A percentile compares a stretch with the other conserved stretches of the same genome.
Evolutionary conservation across 2,113 vertebrate species (phyloP).

Genomic region (Alosa alosa): DNA sequence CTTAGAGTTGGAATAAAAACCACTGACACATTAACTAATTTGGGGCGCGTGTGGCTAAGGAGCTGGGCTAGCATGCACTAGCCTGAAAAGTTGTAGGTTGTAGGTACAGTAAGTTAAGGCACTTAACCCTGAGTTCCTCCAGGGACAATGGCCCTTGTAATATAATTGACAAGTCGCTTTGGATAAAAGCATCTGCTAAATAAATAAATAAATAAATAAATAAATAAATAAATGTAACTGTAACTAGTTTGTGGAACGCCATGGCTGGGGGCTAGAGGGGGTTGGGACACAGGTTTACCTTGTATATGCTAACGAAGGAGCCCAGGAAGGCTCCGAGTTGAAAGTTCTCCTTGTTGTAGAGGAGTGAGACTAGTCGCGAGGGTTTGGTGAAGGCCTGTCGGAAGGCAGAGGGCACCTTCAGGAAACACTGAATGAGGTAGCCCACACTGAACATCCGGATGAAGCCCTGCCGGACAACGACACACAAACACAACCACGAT

Average conservation of each 20-base stretch:
- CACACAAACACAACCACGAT: not conserved
- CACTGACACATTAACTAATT: not conserved
- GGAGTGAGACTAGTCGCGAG: conserved; percentile 85
- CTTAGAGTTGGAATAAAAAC: not conserved
- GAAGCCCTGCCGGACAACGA: conserved; percentile 78
- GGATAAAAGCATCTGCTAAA: no score
- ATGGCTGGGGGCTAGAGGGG: not conserved
- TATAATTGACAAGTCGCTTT: no score
- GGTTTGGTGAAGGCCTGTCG: conserved; percentile 91
- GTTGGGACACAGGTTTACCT: conserved; percentile 71
- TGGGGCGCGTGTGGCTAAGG: no score
- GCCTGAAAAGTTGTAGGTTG: no score
- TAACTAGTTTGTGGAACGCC: not conserved
- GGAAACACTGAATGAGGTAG: conserved; percentile 97
- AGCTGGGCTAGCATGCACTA: no score
- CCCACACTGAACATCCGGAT: conserved; percentile 97
- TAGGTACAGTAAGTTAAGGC: no score
- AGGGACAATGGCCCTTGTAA: no score
- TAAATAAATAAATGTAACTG: no score
- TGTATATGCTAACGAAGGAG: conserved; percentile 98
- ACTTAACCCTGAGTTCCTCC: no score
- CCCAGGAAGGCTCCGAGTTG: conserved; percentile 95
- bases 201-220: no score
- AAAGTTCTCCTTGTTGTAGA: conserved; percentile 99
- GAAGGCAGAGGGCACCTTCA: conserved; percentile 90